Base-by-base conservation (phyloP, 2,113 vertebrate genomes). In the Hyla sarda region DNA sequence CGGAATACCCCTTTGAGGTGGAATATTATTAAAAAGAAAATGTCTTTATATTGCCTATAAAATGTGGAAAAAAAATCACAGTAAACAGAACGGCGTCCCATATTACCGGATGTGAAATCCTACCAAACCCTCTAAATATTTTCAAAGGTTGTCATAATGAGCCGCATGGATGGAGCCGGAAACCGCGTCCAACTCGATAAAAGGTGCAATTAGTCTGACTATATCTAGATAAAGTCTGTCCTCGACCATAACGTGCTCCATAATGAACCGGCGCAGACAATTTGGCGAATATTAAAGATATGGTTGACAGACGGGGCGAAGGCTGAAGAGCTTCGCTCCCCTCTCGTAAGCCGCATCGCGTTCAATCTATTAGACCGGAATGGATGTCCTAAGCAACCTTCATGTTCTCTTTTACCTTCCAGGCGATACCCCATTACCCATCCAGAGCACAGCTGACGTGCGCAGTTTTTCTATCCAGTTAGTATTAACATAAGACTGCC, bases 361-460 rank as follows among this genome's bases (percentile, higher is more conserved):
- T 47, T 30, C 52, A 8, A 76, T 77, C 47, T 77, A 52, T 32
- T 77, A 77, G 48, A 19, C 48, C 21, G 25, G 74, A 48, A 58
- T 79, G 52, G 52, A 79, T 41, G 76, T 79, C 52, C 76, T 79
- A 7, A 13, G 76, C 50, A 79, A 79, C 76, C 76, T 79, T 79
- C 30, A 37, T 41, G 76, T 58, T 41, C 19, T 56, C 52, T 12
- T n/a, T 37, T 13, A 41, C 30, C 76, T 37, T 58, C 50, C 50
- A 79, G 52, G 76, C 76, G 34, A 12, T 37, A 21, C 76, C 12
- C 21, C 32, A 14, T 34, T 56, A 34, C 76, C n/a, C 52, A 48
- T 28, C 14, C 30, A 19, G 23, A 45, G 60, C 3, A 45, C 62
- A 25, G 28, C 58, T 50, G 80, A 82, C 60, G 28, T 5, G 21